Evolutionary conservation across 2,888 invertebrate species (phyloP).

Genomic region (Gymnoscelis rufifasciata): DNA sequence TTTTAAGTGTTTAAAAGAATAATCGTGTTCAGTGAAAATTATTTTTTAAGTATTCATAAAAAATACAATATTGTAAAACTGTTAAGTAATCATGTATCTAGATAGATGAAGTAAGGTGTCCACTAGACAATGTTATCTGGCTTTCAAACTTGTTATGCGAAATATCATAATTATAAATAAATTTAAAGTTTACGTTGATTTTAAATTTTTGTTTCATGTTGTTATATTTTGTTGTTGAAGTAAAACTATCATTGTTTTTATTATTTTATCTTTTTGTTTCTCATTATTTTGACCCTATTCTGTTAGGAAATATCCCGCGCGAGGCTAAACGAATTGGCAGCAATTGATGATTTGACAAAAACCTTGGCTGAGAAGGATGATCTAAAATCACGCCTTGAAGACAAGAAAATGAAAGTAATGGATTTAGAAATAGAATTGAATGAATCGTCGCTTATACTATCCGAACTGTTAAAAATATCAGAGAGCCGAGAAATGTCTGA

Average conservation of each 20-base stretch:
- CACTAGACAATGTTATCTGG: slow-evolving; percentile 73
- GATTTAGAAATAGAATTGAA: slow-evolving; percentile 77
- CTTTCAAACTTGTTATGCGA: slow-evolving; percentile 70
- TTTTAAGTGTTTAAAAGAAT: slow-evolving; percentile 70
- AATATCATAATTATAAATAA: slow-evolving; percentile 30
- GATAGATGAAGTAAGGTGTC: slow-evolving; percentile 72
- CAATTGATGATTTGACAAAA: slow-evolving; percentile 56
- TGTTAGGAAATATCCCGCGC: slow-evolving; percentile 64
- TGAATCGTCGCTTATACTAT: slow-evolving; percentile 72
- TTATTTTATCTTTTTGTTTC: slow-evolving; percentile 50
- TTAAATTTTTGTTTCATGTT: slow-evolving; percentile 60
- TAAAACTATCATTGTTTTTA: slow-evolving; percentile 51
- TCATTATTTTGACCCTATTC: slow-evolving; percentile 53
- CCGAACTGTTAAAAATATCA: slow-evolving; percentile 70
- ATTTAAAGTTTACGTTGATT: slow-evolving; percentile 56
- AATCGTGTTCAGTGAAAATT: slow-evolving; percentile 75
- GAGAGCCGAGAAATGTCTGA: slow-evolving; percentile 55
- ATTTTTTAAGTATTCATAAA: slow-evolving; percentile 69
- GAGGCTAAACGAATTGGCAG: slow-evolving; percentile 60
- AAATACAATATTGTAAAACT: slow-evolving; percentile 68
- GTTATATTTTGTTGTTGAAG: slow-evolving; percentile 65
- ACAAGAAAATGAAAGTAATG: slow-evolving; percentile 65
- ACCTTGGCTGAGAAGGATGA: slow-evolving; percentile 57
- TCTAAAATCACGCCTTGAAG: slow-evolving; percentile 59
- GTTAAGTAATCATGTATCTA: slow-evolving; percentile 75